These are phyloP conservation scores for Tromatobia lineatoria DNA, from an alignment of 2,888 invertebrate species.

Conservation along the genomic window DNA sequence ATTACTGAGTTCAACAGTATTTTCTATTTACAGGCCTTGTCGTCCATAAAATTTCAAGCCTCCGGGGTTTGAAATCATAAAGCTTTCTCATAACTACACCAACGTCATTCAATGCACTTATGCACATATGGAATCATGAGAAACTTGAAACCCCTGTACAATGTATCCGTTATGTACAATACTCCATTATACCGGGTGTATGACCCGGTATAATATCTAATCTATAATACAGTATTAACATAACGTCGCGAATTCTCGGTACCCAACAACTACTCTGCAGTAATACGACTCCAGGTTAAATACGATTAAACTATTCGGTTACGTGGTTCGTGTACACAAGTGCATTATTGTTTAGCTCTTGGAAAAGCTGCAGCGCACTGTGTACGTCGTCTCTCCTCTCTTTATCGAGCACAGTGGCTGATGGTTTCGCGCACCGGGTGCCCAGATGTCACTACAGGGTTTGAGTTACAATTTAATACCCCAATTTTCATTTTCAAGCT, in stretches of 20 bases:
- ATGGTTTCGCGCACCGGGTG: neutral
- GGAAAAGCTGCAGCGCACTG: conserved; percentile 32
- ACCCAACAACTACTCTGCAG: neutral
- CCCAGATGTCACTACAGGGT: too few species aligned
- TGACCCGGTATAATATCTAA: conserved; percentile 31
- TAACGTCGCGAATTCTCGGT: conserved; percentile 2
- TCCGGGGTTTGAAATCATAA: too few species aligned
- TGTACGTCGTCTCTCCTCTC: neutral
- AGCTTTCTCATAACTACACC: neutral
- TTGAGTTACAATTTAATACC: too few species aligned
- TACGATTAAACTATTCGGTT: conserved; percentile 51
- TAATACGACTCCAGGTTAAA: conserved; percentile 36
- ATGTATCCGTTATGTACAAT: conserved; percentile 14
- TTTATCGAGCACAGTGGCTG: neutral
- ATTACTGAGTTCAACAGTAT: neutral
- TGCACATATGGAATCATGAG: conserved; percentile 42
- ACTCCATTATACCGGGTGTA: neutral
- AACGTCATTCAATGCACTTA: neutral
- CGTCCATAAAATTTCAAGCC: neutral
- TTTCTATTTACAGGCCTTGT: neutral
- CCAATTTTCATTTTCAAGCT: too few species aligned
- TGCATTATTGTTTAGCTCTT: conserved; percentile 42
- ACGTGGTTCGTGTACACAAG: conserved; percentile 36
- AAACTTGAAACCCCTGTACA: conserved; percentile 18
- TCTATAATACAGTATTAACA: conserved; percentile 32